phyloP scores from a whole-genome alignment of 2,888 invertebrate genomes.

The Hirtodrosophila duncani region DNA sequence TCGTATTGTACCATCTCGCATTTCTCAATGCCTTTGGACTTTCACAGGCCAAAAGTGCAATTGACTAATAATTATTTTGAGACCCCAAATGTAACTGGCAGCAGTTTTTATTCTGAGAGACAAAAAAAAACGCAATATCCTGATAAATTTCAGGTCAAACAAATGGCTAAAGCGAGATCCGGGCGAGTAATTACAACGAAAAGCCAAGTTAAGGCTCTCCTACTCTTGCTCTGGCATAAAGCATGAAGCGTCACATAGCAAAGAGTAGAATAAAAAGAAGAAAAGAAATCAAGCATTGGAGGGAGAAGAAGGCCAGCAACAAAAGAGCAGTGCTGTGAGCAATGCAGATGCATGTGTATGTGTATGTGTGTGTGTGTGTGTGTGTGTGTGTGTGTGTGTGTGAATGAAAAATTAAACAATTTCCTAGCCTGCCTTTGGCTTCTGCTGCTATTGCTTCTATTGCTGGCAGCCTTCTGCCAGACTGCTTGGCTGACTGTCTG shows the following conservation, averaged over 20 bases:
- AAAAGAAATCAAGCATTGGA: conserved; percentile 9
- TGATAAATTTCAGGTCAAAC: conserved; percentile 65
- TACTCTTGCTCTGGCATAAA: conserved; percentile 38
- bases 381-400: conserved; percentile 11
- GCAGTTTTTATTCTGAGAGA: conserved; percentile 1
- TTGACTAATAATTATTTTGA: conserved; percentile 58
- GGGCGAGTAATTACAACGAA: conserved; percentile 58
- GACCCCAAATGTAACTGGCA: conserved; percentile 29
- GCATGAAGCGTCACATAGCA: no score
- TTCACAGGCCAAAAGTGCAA: conserved; percentile 35
- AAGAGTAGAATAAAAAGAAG: no score
- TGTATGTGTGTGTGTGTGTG: conserved; percentile 10
- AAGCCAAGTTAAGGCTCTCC: conserved; percentile 27
- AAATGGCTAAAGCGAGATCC: conserved; percentile 58
- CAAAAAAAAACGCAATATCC: conserved; percentile 46
- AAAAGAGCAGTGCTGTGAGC: conserved; percentile 4
- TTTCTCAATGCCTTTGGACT: conserved; percentile 39
- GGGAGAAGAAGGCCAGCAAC: conserved; percentile 11
- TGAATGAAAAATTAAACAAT: conserved; percentile 73
- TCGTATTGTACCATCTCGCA: no score
- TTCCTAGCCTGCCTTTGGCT: conserved; percentile 40
- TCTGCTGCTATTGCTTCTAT: conserved; percentile 5
- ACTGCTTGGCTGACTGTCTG: neutral
- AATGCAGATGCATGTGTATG: conserved; percentile 12
- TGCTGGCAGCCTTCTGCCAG: neutral